Evolutionary conservation across 2,888 invertebrate genomes (phyloP), one percentile per base, ranked within the genome.

Genomic region (Deilephila elpenor): DNA sequence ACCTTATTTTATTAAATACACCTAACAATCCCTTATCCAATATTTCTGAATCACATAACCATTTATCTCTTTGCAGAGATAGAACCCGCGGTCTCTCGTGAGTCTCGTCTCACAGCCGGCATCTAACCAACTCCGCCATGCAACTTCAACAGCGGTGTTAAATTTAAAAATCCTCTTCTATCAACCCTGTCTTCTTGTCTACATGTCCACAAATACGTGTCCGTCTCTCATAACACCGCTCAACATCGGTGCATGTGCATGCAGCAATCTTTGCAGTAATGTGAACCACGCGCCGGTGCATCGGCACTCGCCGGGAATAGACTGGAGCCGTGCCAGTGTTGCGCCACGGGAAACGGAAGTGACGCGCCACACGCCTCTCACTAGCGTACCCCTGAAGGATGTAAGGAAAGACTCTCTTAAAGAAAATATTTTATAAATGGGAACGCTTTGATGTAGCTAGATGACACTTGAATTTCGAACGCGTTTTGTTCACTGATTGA

Each of bases 291-390:
- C 72, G 74, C 75, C 62, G 75, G 74, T 75, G 67, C 67, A 67
- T 51, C 25, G 44, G 44, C 67, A 60, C 75, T 75, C 76, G 80
- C 78, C 87, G 82, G 84, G 85, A 88, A 89, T 89, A 89, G 86
- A 82, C 83, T 90, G 90, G 90, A 85, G 75, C 76, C 74, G 80
- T 73, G 86, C 90, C 90, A 89, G 76, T 75, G 78, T 80, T 81
- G 80, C 81, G 76, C 78, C 82, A 83, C 73, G 77, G 88, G 86
- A 87, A 88, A 76, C 87, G 90, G 90, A 91, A 83, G 82, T 89
- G 89, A 88, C 89, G 89, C 74, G 51, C 14, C 17, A 34, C 62
- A 17, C 25, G 17, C 67, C 25, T 67, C 51, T 67, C 25, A 25
- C 44, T 51, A 34, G 8, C 61, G 14, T 34, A 64, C 20, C 20